Percentiles rank a stretch among this genome's conserved stretches.
phyloP scores from a whole-genome alignment of 2,797 vertebrate species.

The Sebastes vulpes region DNA sequence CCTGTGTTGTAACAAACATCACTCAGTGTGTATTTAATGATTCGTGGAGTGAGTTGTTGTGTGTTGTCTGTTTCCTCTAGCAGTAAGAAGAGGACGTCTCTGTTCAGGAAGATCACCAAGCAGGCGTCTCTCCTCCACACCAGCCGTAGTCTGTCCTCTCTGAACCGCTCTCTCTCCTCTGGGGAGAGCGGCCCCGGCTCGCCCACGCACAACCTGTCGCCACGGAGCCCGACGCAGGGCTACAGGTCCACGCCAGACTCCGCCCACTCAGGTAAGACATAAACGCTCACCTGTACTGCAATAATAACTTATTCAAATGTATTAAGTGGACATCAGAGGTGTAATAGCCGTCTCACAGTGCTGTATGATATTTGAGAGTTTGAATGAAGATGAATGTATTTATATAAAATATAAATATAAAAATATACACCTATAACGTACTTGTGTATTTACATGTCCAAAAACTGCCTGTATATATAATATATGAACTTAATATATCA shows the following conservation, averaged over 20 bases:
- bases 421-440: background rate
- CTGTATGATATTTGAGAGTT: background rate
- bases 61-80: background rate
- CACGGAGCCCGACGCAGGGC: conserved; percentile 93
- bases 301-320: background rate
- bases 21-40: background rate
- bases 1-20: background rate
- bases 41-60: background rate
- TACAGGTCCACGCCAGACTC: conserved; percentile 92
- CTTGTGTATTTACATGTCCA: background rate
- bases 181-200: conserved; percentile 96
- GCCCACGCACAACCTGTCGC: conserved; percentile 95
- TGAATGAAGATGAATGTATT: background rate
- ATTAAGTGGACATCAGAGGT: background rate
- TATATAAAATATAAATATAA: no score
- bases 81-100: conserved; percentile 93
- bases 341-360: background rate
- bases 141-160: conserved; percentile 94
- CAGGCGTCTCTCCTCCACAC: conserved; percentile 95
- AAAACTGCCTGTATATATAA: background rate
- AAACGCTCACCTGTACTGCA: background rate
- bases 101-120: conserved; percentile 96
- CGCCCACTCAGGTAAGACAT: conserved; percentile 89
- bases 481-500: background rate
- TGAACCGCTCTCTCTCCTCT: conserved; percentile 96